Evolutionary conservation across 2,113 vertebrate genomes (phyloP), one percentile per base, ranked within the genome.

Genomic region (Aptenodytes forsteri): DNA sequence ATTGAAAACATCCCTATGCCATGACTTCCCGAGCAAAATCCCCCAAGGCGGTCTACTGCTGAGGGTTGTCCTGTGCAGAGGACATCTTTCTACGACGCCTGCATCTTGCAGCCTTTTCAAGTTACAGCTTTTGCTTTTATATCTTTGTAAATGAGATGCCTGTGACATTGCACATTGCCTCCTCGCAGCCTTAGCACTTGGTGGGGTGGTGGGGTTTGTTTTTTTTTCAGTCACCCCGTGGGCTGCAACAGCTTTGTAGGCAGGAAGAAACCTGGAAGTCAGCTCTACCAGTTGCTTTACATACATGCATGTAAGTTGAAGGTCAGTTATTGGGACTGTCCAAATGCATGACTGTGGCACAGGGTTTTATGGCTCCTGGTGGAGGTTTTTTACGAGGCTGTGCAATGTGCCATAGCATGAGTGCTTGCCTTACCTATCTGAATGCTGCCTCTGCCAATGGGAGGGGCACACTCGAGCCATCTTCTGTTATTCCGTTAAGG

Each of bases 231-330:
- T 32, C 25, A 46, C 13, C 22, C 32, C 19, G 1, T 20, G 20
- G 16, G n/a, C 44, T 32, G 3, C 11, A 16, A 16, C 66, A 71
- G n/a, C 83, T 75, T 54, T 44, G 50, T 22, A 44, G 79, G 36
- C 61, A 58, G 66, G 46, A 36, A 50, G 18, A 56, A 38, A n/a
- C 2, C 8, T 54, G 82, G 54, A 27, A 40, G 67, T 59, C 5
- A 13, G 26, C 66, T 77, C 34, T 36, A 1, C n/a, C n/a, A 6
- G 10, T 13, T 77, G 23, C 42, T 87, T 77, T 42, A 6, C 10
- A 0, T 15, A 3, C 1, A 0, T 10, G 18, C 4, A 1, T 3
- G 30, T 23, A 20, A 47, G 77, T 4, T 26, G 59, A 47, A 34
- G 78, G 67, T 70, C 38, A 11, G 11, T 47, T 46, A 0, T 2